Evolutionary conservation across 2,888 invertebrate species (phyloP).

Genomic region (Heliconius sara): DNA sequence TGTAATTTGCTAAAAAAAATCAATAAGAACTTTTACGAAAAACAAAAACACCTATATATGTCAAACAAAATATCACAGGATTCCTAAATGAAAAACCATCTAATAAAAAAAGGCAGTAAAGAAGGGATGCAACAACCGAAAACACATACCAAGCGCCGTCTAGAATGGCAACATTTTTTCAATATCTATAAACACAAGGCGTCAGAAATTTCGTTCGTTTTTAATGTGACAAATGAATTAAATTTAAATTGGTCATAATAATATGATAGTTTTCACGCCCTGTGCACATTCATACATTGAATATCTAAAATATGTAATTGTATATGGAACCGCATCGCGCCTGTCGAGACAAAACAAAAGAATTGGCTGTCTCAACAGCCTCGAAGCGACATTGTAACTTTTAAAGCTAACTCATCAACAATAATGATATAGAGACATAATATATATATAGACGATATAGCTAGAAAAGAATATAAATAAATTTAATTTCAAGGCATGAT

Average conservation of each 20-base stretch:
- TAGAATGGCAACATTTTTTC: conserved; percentile 45
- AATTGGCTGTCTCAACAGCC: conserved; percentile 24
- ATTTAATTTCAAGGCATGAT: conserved; percentile 50
- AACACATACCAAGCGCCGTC: conserved; percentile 47
- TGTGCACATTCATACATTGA: conserved; percentile 28
- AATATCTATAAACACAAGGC: conserved; percentile 43
- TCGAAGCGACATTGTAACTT: conserved; percentile 11
- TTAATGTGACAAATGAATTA: conserved; percentile 2
- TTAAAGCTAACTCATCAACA: conserved; percentile 20
- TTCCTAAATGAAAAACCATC: conserved; percentile 42
- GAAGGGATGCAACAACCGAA: conserved; percentile 46
- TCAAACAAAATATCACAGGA: conserved; percentile 36
- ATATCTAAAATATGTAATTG: conserved; percentile 20
- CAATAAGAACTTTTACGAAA: conserved; percentile 4
- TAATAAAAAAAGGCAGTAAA: conserved; percentile 42
- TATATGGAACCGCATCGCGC: conserved; percentile 11
- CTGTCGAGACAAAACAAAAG: conserved; percentile 21
- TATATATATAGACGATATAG: conserved; percentile 41
- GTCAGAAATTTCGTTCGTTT: conserved; percentile 38
- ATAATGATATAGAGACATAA: conserved; percentile 34
- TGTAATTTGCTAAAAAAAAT: conserved; percentile 32
- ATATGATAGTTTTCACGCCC: conserved; percentile 37
- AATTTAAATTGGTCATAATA: neutral
- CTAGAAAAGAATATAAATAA: conserved; percentile 43
- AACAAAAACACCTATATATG: conserved; percentile 30